Conservation (phyloP, 2,888 invertebrate genomes). For the Amphipyra berbera region DNA sequence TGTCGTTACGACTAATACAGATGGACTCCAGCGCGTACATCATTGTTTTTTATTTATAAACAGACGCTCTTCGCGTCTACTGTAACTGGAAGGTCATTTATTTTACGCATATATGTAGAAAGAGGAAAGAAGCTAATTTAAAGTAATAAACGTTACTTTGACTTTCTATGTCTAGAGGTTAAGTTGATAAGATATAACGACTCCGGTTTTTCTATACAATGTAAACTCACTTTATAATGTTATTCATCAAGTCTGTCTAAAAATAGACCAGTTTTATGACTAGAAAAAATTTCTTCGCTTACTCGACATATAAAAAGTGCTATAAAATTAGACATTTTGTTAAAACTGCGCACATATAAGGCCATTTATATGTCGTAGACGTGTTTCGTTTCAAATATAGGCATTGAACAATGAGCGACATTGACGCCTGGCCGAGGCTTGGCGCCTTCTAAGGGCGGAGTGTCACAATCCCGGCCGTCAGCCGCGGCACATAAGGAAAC, state of each 20-base stretch:
- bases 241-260: slow-evolving; percentile 17
- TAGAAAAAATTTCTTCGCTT: slow-evolving; percentile 5
- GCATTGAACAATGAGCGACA: slow-evolving; percentile 77
- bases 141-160: slow-evolving; percentile 19
- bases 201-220: slow-evolving; percentile 21
- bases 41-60: slow-evolving; percentile 44
- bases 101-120: slow-evolving; percentile 21
- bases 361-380: slow-evolving; percentile 58
- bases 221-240: slow-evolving; percentile 1
- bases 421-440: slow-evolving; percentile 71
- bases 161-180: slow-evolving; percentile 13
- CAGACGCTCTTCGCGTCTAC: slow-evolving; percentile 18
- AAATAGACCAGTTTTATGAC: slow-evolving; percentile 28
- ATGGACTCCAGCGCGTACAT: slow-evolving; percentile 47
- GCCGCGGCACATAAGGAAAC: slow-evolving; percentile 72
- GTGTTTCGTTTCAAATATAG: slow-evolving; percentile 71
- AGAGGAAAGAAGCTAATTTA: slow-evolving; percentile 23
- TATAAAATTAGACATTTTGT: slow-evolving; percentile 39
- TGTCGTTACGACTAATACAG: slow-evolving; percentile 63
- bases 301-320: slow-evolving; percentile 16
- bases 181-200: slow-evolving; percentile 10
- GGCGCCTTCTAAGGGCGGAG: slow-evolving; percentile 72
- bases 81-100: slow-evolving; percentile 30
- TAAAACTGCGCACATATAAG: slow-evolving; percentile 40
- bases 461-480: slow-evolving; percentile 66